phyloP scores from a whole-genome alignment of 2,113 vertebrate species.

The Pelmatolapia mariae region DNA sequence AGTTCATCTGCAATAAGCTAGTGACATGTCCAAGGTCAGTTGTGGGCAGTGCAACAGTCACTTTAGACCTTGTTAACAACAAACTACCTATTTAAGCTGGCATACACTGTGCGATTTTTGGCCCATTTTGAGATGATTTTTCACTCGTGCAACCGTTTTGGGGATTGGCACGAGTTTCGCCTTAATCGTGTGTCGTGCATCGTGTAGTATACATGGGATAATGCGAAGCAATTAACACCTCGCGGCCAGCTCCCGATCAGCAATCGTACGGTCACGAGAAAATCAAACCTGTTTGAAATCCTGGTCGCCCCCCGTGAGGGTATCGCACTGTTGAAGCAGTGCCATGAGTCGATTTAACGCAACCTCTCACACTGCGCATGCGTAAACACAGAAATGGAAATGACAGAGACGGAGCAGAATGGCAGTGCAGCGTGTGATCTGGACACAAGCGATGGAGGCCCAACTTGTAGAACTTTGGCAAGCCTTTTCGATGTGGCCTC shows the following conservation, averaged over 20 bases:
- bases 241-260: fast-evolving
- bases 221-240: not conserved
- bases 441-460: not conserved
- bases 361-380: not conserved
- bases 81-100: not conserved
- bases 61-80: not conserved
- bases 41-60: not conserved
- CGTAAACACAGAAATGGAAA: not conserved
- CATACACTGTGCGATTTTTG: not conserved
- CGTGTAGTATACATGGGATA: fast-evolving
- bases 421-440: not conserved
- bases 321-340: fast-evolving
- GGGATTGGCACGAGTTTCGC: not conserved
- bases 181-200: fast-evolving
- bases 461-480: not conserved
- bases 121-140: not conserved
- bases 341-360: not conserved
- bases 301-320: not conserved
- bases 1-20: not conserved
- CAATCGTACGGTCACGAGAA: not conserved
- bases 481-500: not conserved
- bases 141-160: not conserved
- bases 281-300: not conserved
- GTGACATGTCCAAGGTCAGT: not conserved
- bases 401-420: not conserved